Base-by-base conservation (phyloP, 1,140 invertebrate genomes). In the Chlorops oryzae region DNA sequence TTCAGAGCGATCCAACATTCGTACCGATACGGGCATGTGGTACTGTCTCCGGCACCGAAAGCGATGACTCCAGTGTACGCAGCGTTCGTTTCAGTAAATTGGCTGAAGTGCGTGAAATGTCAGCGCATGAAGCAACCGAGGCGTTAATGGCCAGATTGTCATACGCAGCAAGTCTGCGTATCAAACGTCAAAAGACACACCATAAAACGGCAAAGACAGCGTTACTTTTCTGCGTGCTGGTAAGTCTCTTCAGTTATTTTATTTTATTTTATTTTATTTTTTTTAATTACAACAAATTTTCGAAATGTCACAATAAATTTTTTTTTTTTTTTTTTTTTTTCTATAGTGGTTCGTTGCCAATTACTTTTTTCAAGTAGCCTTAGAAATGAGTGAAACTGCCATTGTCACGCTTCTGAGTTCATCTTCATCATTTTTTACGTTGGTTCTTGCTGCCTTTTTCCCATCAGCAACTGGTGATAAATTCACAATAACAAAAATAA, bases 261-360 rank as follows among this genome's bases (percentile, higher is more conserved):
- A 55, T 50, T 49, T 62, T 21, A 25, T 12, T 51, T 49, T 32
- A 22, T 55, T 43, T 12, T 28, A 47, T 39, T 7, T 9, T 23
- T 23, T 41, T 12, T 1, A 22, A 20, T n/a, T 2, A 44, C 17
- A 27, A 22, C 18, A 21, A 49, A 34, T 50, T 35, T 43, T 46
- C 22, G 22, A 35, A 15, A 15, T 25, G 22, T 27, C 3, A 39
- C 41, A 22, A 10, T 35, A 40, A 46, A 34, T 38, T 41, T 23
- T 25, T 27, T 27, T 25, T 79, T 81, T 21, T 27, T 27, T 25
- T 79, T 81, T 21, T n/a, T n/a, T n/a, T n/a, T n/a, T n/a, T n/a
- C n/a, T n/a, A n/a, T 67, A 88, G 85, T 91, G 87, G 86, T 91
- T 91, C 73, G 62, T 85, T 57, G 87, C 83, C 10, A 90, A 88